phyloP scores from a whole-genome alignment of 2,797 vertebrate genomes.

The Diplodus puntazzo region DNA sequence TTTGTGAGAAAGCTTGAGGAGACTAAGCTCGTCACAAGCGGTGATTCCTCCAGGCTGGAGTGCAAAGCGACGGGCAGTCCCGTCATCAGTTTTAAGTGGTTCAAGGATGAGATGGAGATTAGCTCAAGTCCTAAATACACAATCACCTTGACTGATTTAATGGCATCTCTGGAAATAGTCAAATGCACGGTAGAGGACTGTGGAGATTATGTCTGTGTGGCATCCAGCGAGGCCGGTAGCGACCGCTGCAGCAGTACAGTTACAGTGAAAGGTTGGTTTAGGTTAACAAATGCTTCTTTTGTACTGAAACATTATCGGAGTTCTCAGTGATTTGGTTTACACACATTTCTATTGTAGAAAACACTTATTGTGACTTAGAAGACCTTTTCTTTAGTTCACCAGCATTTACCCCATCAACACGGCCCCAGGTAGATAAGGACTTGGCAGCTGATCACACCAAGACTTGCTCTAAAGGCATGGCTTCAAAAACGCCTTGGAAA shows the following conservation, averaged over 20 bases:
- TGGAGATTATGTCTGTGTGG: slow-evolving; percentile 94
- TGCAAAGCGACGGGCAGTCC: slow-evolving; percentile 94
- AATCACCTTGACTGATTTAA: slow-evolving; percentile 84
- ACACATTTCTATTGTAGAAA: neutral
- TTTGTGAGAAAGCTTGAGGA: slow-evolving; percentile 93
- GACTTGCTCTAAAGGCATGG: too few species aligned
- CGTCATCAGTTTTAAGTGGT: slow-evolving; percentile 93
- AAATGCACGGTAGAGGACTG: slow-evolving; percentile 87
- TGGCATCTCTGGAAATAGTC: slow-evolving; percentile 86
- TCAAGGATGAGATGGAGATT: slow-evolving; percentile 93
- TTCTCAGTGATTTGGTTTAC: neutral
- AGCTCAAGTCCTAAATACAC: slow-evolving; percentile 86
- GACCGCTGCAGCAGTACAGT: slow-evolving; percentile 92
- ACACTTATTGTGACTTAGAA: slow-evolving; percentile 13
- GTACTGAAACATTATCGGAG: neutral
- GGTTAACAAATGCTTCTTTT: neutral
- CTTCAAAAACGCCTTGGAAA: too few species aligned
- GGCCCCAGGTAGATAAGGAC: neutral
- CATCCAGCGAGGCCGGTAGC: slow-evolving; percentile 94
- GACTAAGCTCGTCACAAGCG: slow-evolving; percentile 88
- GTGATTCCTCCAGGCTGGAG: slow-evolving; percentile 86
- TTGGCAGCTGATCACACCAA: too few species aligned
- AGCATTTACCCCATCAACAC: neutral
- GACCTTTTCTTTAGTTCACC: neutral
- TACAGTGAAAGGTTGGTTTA: slow-evolving; percentile 95